Base-by-base conservation (phyloP, 2,797 vertebrate genomes). In the Bradypodion ventrale region DNA sequence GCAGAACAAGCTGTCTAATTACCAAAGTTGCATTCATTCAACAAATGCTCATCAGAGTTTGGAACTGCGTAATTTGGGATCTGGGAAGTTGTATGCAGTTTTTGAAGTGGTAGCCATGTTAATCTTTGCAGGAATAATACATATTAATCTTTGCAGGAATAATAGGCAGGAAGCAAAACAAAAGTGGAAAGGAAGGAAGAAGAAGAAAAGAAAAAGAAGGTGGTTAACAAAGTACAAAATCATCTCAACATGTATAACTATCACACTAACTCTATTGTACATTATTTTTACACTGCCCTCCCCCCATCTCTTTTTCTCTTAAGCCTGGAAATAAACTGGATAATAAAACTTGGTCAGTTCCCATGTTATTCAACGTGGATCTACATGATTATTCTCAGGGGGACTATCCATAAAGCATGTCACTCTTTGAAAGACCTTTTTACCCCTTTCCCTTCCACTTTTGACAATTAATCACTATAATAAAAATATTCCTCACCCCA, bases 401-500 rank as follows among this genome's bases (percentile, higher is more conserved):
- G 72, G 10, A 46, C 40, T 25, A 25, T 75, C 46, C 35, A 75
- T 85, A 79, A 85, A 42, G 27, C 52, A 74, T 74, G 77, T 56
- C 77, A 80, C 49, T 66, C 35, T 56, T 80, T 80, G 66, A 74
- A 84, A 80, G 62, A 32, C 8, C 60, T 27, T 74, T 56, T 78
- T 63, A 46, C 19, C 69, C 37, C 60, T 79, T 79, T 52, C 69
- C 25, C 65, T 80, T 73, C 35, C 60, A 46, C 16, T 74, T 79
- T 69, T 74, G 35, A 65, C 40, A 74, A 74, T 79, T 66, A 40
- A 85, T 85, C 77, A 66, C 42, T 56, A 32, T 65, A 80, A 74
- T 79, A 85, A 80, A 84, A 80, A 85, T 75, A 85, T 80, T 75
- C 63, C n/a, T 60, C 73, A 46, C 35, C 32, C 63, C 35, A 80